Evolutionary conservation across 2,797 vertebrate genomes (phyloP).

Genomic region (Malacoctenus gilli): DNA sequence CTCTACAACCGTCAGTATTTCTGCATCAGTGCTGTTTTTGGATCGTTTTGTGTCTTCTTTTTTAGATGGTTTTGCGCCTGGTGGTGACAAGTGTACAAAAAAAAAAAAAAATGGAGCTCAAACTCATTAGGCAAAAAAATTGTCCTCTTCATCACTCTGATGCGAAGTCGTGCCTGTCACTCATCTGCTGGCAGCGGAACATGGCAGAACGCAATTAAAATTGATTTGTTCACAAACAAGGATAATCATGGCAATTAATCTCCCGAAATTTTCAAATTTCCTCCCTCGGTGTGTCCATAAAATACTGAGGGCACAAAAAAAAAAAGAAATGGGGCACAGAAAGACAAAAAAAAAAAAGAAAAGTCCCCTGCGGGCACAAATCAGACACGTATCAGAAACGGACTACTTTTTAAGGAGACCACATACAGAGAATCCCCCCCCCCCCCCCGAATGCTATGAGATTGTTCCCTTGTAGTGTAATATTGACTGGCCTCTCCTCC

Average conservation of each 20-base stretch:
- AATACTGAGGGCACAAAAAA: background rate
- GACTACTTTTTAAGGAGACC: constrained; percentile 2
- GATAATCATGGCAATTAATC: no score
- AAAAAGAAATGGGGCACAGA: constrained; percentile 3
- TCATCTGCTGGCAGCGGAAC: background rate
- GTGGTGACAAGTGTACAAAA: no score
- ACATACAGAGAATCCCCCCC: constrained; percentile 38
- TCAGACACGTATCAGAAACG: constrained; percentile 8
- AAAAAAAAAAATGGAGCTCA: no score
- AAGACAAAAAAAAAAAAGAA: no score
- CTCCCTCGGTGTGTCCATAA: background rate
- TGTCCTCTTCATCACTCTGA: background rate
- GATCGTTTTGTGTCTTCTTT: no score
- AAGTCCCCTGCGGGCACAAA: background rate
- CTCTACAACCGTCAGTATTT: no score
- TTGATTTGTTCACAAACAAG: no score
- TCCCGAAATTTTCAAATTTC: no score
- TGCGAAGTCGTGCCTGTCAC: background rate
- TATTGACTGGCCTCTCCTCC: constrained; percentile 43
- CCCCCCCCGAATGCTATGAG: constrained; percentile 27
- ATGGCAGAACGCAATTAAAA: background rate
- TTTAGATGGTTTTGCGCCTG: no score
- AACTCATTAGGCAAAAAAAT: no score
- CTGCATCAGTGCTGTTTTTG: no score
- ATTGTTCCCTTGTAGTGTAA: constrained; percentile 30